These are phyloP conservation scores for Lichenostomus cassidix DNA, from an alignment of 2,113 vertebrate genomes.

Conservation along the genomic window DNA sequence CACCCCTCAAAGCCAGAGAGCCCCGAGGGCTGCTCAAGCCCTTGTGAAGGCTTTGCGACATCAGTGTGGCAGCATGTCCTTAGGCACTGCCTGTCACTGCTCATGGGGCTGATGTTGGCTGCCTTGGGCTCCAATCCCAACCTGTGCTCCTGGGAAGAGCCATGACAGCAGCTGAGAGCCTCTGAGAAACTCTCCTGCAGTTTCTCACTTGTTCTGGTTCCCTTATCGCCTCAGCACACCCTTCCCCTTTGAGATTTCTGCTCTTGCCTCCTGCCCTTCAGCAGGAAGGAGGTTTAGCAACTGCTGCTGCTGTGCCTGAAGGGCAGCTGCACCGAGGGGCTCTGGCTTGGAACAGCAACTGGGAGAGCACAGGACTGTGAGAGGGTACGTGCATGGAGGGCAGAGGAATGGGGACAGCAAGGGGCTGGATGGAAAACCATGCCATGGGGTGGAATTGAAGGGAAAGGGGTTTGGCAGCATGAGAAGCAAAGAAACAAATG, in stretches of 20 bases:
- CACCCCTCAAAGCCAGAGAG: rapidly evolving
- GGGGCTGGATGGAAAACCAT: background rate
- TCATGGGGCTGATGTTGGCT: rapidly evolving
- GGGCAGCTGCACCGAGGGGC: background rate
- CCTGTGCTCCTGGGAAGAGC: background rate
- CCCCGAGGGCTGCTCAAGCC: background rate
- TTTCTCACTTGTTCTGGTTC: background rate
- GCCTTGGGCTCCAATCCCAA: background rate
- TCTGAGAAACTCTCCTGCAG: background rate
- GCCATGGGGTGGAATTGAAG: background rate
- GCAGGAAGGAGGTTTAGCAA: slow-evolving; percentile 38
- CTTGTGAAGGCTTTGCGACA: rapidly evolving
- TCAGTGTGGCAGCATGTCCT: rapidly evolving
- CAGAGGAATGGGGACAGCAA: background rate
- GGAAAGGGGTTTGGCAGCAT: background rate
- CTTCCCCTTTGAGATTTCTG: slow-evolving; percentile 26
- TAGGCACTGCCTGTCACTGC: background rate
- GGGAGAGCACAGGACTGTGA: background rate
- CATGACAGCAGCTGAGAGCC: background rate
- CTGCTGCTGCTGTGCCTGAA: background rate
- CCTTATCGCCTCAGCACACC: background rate
- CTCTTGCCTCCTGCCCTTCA: background rate
- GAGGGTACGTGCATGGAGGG: background rate
- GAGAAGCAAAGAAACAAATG: background rate
- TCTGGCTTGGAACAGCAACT: background rate